Conservation (phyloP, 2,888 invertebrate species). For the Lepidocyrtinus sp. region DNA sequence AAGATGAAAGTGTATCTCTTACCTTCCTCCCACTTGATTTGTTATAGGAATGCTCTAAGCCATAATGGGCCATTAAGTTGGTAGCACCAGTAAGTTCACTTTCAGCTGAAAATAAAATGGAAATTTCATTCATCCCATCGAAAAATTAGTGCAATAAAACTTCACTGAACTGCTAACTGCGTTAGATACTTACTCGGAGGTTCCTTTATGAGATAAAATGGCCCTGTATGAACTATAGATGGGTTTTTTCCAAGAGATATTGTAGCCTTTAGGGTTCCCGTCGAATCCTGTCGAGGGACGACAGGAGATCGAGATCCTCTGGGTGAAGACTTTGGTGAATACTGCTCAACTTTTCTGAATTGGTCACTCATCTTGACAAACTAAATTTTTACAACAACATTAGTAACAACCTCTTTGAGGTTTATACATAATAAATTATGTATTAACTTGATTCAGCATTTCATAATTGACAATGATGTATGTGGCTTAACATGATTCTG, state of each 20-base stretch:
- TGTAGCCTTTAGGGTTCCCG: conserved; percentile 97
- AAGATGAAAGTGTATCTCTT: conserved; percentile 95
- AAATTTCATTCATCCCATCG: conserved; percentile 1
- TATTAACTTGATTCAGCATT: too few species aligned
- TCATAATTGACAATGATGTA: too few species aligned
- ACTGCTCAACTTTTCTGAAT: conserved; percentile 91
- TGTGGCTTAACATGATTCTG: too few species aligned
- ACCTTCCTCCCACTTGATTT: conserved; percentile 98
- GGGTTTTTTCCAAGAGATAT: conserved; percentile 98
- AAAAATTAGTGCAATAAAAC: neutral
- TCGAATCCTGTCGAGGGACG: conserved; percentile 96
- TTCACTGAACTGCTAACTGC: neutral
- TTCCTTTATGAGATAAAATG: conserved; percentile 98
- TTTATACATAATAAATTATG: too few species aligned
- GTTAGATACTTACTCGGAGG: conserved; percentile 81
- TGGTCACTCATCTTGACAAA: conserved; percentile 83
- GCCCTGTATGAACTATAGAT: conserved; percentile 96
- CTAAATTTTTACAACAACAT: neutral
- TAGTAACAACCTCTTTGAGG: too few species aligned
- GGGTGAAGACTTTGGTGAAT: conserved; percentile 95
- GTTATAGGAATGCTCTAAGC: conserved; percentile 96
- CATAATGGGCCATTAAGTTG: conserved; percentile 97
- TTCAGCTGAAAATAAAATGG: conserved; percentile 79
- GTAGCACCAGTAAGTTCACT: conserved; percentile 96
- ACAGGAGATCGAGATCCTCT: conserved; percentile 95